These are phyloP conservation scores for Oceanodroma leucorhoa DNA, from an alignment of 2,797 vertebrate genomes.

Conservation along the genomic window DNA sequence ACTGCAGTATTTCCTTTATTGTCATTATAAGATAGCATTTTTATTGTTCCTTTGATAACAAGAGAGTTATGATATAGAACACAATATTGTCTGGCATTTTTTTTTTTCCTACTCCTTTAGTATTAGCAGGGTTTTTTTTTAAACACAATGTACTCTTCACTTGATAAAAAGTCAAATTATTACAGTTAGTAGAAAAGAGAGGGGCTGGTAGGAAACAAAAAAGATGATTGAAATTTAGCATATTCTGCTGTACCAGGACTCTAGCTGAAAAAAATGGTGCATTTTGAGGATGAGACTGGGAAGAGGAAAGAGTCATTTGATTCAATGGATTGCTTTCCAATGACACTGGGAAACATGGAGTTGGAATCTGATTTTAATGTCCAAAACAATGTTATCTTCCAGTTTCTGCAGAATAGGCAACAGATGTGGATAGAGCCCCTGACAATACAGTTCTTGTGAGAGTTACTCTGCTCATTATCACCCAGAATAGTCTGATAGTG, in stretches of 20 bases:
- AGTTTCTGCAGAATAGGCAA: neutral
- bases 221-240: neutral
- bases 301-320: neutral
- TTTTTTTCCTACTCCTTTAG: neutral
- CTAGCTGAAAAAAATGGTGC: neutral
- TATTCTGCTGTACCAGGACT: neutral
- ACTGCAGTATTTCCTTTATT: neutral
- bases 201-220: neutral
- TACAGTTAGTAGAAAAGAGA: neutral
- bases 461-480: neutral
- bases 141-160: neutral
- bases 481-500: neutral
- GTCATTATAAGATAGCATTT: neutral
- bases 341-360: neutral
- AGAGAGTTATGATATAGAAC: neutral
- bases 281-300: neutral
- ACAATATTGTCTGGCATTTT: neutral
- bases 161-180: neutral
- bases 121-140: neutral
- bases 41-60: slow-evolving; percentile 24
- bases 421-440: neutral
- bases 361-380: neutral
- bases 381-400: neutral
- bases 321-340: neutral
- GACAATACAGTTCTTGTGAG: neutral